phyloP scores from a whole-genome alignment of 1,140 invertebrate species.

The Trichomalopsis sarcophagae region DNA sequence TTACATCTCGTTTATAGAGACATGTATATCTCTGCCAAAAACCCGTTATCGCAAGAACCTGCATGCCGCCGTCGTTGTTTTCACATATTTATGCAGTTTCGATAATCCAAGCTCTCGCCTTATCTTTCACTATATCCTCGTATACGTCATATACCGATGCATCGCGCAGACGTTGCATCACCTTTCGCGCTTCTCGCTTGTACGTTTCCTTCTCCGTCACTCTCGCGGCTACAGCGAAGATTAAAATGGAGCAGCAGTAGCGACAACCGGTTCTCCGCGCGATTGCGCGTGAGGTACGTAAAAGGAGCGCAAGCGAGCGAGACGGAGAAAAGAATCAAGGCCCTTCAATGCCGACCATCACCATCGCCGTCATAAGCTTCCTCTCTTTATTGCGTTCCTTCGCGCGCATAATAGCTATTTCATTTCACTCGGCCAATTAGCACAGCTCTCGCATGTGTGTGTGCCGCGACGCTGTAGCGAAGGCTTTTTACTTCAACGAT shows the following conservation, averaged over 20 bases:
- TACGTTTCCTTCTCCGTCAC: not conserved
- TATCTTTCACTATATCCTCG: too few species aligned
- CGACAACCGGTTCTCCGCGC: constrained; percentile 5
- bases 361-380: not conserved
- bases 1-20: too few species aligned
- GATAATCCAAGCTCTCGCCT: too few species aligned
- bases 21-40: too few species aligned
- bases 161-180: not conserved
- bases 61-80: too few species aligned
- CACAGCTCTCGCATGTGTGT: not conserved
- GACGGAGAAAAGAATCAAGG: constrained; percentile 24
- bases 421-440: not conserved
- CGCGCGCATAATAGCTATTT: constrained; percentile 8
- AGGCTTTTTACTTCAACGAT: not conserved
- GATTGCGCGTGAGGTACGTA: not conserved
- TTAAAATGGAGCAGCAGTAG: constrained; percentile 12
- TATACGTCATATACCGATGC: too few species aligned
- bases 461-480: not conserved
- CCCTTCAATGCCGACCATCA: constrained; percentile 22
- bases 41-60: too few species aligned
- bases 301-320: constrained; percentile 28
- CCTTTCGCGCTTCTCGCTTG: not conserved
- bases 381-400: constrained; percentile 13
- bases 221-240: not conserved
- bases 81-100: too few species aligned